Evolutionary conservation across 2,113 vertebrate genomes (phyloP).

Genomic region (Garra rufa): DNA sequence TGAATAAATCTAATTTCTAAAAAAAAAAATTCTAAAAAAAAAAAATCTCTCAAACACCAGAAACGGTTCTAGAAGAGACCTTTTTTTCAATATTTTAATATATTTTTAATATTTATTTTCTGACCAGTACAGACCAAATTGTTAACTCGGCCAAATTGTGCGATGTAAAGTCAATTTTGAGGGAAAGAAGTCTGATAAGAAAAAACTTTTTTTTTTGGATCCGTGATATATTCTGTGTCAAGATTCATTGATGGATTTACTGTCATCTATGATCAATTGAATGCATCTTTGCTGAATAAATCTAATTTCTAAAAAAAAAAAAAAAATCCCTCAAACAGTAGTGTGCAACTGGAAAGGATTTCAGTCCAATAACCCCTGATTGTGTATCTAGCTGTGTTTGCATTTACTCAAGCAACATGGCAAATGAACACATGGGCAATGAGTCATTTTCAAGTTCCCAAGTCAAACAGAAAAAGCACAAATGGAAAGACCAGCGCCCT

Average conservation of each 20-base stretch:
- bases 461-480: conserved; percentile 55
- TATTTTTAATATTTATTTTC: too few relatives aligned
- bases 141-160: too few relatives aligned
- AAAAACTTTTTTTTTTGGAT: too few relatives aligned
- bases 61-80: too few relatives aligned
- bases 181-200: too few relatives aligned
- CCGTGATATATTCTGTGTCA: not conserved
- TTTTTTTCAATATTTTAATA: too few relatives aligned
- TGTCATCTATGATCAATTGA: not conserved
- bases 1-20: not conserved
- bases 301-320: too few relatives aligned
- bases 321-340: not conserved
- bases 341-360: not conserved
- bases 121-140: too few relatives aligned
- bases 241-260: not conserved
- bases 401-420: not conserved
- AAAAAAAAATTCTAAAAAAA: too few relatives aligned
- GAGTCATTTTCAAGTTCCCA: not conserved
- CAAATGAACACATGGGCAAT: not conserved
- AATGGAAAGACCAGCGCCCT: conserved; percentile 54
- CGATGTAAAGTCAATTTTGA: too few relatives aligned
- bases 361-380: not conserved
- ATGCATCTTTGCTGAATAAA: not conserved
- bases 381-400: not conserved
- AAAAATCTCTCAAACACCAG: not conserved